Percentiles rank a stretch among this genome's conserved stretches.
Conservation (phyloP, 2,888 invertebrate species). For the Hypercompe scribonia region DNA sequence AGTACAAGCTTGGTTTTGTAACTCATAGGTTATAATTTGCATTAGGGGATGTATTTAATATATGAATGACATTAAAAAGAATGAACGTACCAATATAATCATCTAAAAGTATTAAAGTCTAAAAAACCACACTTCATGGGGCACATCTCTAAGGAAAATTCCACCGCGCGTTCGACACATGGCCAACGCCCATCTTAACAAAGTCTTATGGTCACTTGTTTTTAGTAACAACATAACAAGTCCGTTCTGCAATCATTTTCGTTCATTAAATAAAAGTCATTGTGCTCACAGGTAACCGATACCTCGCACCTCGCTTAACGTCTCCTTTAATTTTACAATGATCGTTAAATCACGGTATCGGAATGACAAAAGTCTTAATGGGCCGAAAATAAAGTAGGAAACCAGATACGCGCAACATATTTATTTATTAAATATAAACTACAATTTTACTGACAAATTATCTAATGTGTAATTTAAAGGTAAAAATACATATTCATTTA, state of each 20-base stretch:
- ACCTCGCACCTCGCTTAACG: constrained; percentile 13
- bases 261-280: constrained; percentile 7
- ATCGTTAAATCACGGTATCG: constrained; percentile 33
- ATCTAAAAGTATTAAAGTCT: too few relatives aligned
- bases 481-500: not conserved
- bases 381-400: not conserved
- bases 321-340: constrained; percentile 15
- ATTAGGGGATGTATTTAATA: too few relatives aligned
- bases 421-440: not conserved
- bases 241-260: not conserved
- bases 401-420: not conserved
- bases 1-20: too few relatives aligned
- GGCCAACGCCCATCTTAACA: not conserved
- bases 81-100: too few relatives aligned
- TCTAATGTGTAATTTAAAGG: not conserved
- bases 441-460: not conserved
- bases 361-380: constrained; percentile 20
- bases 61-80: too few relatives aligned
- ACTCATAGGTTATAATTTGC: too few relatives aligned
- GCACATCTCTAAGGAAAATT: not conserved
- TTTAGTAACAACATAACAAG: not conserved
- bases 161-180: too few relatives aligned
- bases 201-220: not conserved
- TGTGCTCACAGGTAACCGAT: constrained; percentile 10
- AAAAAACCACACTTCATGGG: too few relatives aligned